Base-by-base conservation (phyloP, 1,140 invertebrate species). In the Panagrolaimus sp. region DNA sequence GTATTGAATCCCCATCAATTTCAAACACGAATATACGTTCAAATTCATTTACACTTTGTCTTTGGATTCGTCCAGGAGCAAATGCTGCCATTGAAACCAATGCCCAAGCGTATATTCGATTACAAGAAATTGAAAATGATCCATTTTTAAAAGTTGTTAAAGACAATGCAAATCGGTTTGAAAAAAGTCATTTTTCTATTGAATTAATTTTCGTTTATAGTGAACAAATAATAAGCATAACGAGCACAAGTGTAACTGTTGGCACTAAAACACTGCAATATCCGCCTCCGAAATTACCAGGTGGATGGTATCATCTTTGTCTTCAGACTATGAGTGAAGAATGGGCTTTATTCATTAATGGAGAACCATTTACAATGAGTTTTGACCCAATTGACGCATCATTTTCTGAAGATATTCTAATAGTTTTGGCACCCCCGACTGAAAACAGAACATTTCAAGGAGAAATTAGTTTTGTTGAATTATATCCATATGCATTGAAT, bases 251-350 rank as follows among this genome's bases (percentile, higher is more conserved):
- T 2, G 10, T 58, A n/a, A 58, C 28, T 6, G 15, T 58, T 58
- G 52, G 17, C 12, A 58, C 4, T 17, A 10, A 58, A 26, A 26
- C 17, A 12, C 21, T 58, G 17, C 52, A 58, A 21, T 4, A 26
- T 52, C 9, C n/a, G n/a, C n/a, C n/a, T n/a, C n/a, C 32, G 7
- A 38, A n/a, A 58, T 58, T 21, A 21, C 10, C 12, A 9, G 28
- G 52, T 58, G 52, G 52, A 58, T 58, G 52, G 52, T n/a, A 58
- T 26, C 52, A 58, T 58, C 21, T 48, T n/a, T n/a, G 47, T 5
- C 21, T 48, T 38, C 32, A 38, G 7, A 4, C 32, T 4, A 7
- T 38, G 2, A 4, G 2, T 38, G 2, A 38, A 38, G 2, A 38
- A 38, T 38, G 32, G 32, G 32, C 7, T 38, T 38, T 38, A 38